Percentiles rank a stretch among this genome's conserved stretches.
phyloP scores from a whole-genome alignment of 1,140 invertebrate genomes.

The Drosophila sp. region DNA sequence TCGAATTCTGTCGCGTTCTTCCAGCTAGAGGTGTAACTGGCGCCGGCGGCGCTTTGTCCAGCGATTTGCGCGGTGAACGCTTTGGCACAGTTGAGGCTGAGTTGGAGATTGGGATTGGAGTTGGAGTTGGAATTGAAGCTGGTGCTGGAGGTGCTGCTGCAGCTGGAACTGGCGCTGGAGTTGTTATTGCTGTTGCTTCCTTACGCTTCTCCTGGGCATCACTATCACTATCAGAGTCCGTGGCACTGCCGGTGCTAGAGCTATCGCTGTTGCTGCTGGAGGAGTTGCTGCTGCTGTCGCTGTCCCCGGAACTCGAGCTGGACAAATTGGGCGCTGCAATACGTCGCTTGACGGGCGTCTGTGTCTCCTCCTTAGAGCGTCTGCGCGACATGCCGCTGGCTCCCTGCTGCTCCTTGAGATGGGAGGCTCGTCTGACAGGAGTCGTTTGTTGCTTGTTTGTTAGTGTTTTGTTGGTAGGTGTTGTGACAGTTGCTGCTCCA shows the following conservation, averaged over 20 bases:
- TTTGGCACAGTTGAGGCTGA: conserved; percentile 63
- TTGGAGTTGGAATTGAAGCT: conserved; percentile 1
- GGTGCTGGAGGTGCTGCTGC: background rate
- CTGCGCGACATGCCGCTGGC: conserved; percentile 20
- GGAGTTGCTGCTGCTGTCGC: conserved; percentile 55
- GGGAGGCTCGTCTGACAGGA: conserved; percentile 47
- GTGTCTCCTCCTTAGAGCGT: conserved; percentile 63
- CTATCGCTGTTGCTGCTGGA: conserved; percentile 55
- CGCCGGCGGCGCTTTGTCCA: conserved; percentile 58
- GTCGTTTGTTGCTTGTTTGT: conserved; percentile 40
- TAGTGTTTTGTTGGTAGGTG: conserved; percentile 10
- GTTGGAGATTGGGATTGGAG: background rate
- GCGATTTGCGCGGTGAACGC: conserved; percentile 72
- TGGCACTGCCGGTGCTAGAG: conserved; percentile 55
- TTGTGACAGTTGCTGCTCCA: conserved; percentile 25
- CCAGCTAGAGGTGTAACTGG: conserved; percentile 22
- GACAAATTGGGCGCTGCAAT: conserved; percentile 65
- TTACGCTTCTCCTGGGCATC: conserved; percentile 43
- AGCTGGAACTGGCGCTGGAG: background rate
- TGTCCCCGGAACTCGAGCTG: conserved; percentile 67
- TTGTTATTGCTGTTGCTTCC: conserved; percentile 2
- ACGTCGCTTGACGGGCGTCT: conserved; percentile 62
- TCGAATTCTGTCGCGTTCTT: conserved; percentile 72
- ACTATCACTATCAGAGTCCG: conserved; percentile 58
- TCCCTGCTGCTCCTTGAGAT: conserved; percentile 46